A percentile compares a stretch with the other conserved stretches of the same genome.
Conservation (phyloP, 2,888 invertebrate species). For the Neoascia interrupta region DNA sequence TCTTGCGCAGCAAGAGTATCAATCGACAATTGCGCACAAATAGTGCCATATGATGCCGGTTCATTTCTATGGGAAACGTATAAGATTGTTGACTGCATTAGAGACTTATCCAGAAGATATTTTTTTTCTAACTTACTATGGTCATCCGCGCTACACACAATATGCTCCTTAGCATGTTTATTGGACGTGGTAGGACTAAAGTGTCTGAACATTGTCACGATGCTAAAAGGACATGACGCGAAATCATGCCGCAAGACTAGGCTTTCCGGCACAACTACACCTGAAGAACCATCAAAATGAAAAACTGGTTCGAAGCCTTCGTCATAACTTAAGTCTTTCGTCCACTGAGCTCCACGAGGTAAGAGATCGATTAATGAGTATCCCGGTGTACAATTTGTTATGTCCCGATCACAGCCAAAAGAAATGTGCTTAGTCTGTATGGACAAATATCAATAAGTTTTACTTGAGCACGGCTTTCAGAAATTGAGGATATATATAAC, state of each 20-base stretch:
- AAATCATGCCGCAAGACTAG: constrained; percentile 84
- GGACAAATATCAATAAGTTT: neutral
- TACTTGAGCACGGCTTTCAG: neutral
- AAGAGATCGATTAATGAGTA: constrained; percentile 75
- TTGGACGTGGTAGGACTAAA: constrained; percentile 86
- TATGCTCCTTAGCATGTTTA: constrained; percentile 96
- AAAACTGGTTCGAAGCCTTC: constrained; percentile 95
- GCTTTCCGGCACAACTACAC: constrained; percentile 89
- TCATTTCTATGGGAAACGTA: constrained; percentile 99
- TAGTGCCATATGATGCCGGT: constrained; percentile 98
- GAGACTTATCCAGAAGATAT: neutral
- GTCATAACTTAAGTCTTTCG: constrained; percentile 89
- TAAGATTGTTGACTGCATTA: no score
- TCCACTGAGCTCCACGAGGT: constrained; percentile 87
- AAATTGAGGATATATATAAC: constrained; percentile 68
- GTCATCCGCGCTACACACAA: constrained; percentile 97
- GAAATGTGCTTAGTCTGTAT: constrained; percentile 87
- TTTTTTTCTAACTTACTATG: constrained; percentile 87
- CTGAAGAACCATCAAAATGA: constrained; percentile 96
- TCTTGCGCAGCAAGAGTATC: constrained; percentile 92
- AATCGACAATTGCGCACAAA: constrained; percentile 98
- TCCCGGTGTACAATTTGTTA: constrained; percentile 76
- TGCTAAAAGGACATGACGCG: constrained; percentile 90
- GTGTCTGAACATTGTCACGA: constrained; percentile 97
- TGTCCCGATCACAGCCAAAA: constrained; percentile 96